Evolutionary conservation across 1,140 invertebrate genomes (phyloP), one percentile per base, ranked within the genome.

Genomic region (Thaumatotibia leucotreta): DNA sequence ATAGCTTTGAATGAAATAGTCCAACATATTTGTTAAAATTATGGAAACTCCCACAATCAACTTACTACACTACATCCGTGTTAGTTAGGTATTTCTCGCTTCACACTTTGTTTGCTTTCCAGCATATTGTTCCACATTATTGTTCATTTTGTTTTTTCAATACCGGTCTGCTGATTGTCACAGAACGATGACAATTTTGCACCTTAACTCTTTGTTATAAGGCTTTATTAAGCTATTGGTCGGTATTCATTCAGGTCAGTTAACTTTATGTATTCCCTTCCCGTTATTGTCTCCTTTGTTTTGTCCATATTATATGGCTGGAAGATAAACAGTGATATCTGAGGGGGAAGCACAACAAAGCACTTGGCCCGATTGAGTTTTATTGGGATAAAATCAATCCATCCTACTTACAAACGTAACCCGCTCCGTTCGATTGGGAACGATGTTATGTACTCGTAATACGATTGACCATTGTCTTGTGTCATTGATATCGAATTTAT

Each of bases 231-330:
- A 3, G 14, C 52, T 20, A 45, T n/a, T 6, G 39, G 14, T 10
- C 66, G 61, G 72, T 74, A 70, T 65, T 76, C 69, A 73, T 69
- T 58, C 67, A 67, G 76, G 76, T 79, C 76, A 76, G 68, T 79
- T 74, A 73, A 76, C 74, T 79, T 73, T 79, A 73, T 20, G 49
- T 24, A 67, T 64, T 75, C 64, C 61, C 68, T 68, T 68, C 65
- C 66, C 45, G 52, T 23, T 45, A 66, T 64, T 32, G 49, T 27
- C 61, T 27, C 50, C 29, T 61, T 32, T 64, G 23, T 45, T 66
- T 58, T 33, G 49, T 67, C 58, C 31, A 58, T 54, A 54, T 58
- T 24, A 58, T 27, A 14, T 58, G 52, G n/a, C 52, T 17, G 52
- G 23, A 5, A 58, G 27, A 49, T 58, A 54, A 11, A n/a, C 24